A percentile compares a stretch with the other conserved stretches of the same genome.
Evolutionary conservation across 2,797 vertebrate species (phyloP).

Genomic region (Liasis olivaceus): DNA sequence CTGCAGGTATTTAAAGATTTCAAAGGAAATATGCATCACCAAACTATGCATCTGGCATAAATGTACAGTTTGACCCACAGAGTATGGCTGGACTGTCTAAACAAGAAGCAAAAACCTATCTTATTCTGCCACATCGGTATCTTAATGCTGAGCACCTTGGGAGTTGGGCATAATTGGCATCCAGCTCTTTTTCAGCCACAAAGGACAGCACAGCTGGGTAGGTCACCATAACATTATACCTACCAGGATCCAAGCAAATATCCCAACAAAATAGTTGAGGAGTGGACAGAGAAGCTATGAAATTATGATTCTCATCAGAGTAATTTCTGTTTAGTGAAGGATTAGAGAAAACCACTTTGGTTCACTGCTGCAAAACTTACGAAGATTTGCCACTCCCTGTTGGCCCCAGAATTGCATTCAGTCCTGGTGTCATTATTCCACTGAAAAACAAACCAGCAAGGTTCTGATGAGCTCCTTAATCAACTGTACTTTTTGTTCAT

Average conservation of each 20-base stretch:
- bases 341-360: background rate
- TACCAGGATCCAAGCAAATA: background rate
- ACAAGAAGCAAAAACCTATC: background rate
- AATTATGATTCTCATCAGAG: background rate
- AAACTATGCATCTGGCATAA: background rate
- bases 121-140: background rate
- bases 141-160: background rate
- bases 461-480: background rate
- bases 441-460: slow-evolving; percentile 59
- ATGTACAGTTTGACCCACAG: background rate
- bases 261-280: background rate
- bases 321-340: background rate
- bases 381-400: slow-evolving; percentile 80
- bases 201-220: background rate
- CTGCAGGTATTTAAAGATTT: background rate
- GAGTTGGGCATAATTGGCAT: background rate
- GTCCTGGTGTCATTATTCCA: slow-evolving; percentile 79
- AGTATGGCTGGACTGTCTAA: no score
- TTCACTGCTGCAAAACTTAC: slow-evolving; percentile 67
- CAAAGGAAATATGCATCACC: background rate
- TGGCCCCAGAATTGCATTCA: slow-evolving; percentile 80
- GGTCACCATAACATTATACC: background rate
- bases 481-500: background rate
- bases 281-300: background rate
- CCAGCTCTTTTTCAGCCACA: background rate